These are phyloP conservation scores for Drosophila hamatofila DNA, from an alignment of 2,888 invertebrate genomes.

Conservation along the genomic window DNA sequence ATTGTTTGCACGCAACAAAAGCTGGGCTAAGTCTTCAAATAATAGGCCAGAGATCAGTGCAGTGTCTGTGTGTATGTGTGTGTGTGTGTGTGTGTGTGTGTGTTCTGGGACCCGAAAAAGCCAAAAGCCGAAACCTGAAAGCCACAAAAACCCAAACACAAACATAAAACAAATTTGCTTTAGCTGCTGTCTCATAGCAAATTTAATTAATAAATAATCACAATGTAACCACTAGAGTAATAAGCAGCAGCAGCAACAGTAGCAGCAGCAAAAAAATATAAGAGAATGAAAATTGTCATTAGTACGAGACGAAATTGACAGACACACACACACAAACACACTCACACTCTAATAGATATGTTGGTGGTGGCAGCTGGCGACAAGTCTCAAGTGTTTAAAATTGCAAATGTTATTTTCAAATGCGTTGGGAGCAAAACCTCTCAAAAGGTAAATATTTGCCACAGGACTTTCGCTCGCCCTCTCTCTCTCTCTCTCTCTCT, in stretches of 20 bases:
- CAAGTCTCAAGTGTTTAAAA: conserved; percentile 79
- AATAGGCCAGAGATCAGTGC: conserved; percentile 38
- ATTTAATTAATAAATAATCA: conserved; percentile 83
- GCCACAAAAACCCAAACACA: conserved; percentile 39
- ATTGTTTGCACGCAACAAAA: conserved; percentile 27
- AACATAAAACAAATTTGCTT: conserved; percentile 41
- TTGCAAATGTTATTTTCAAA: conserved; percentile 81
- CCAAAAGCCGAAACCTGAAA: conserved; percentile 26
- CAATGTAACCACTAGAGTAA: conserved; percentile 78
- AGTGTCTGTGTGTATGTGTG: neutral
- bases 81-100: neutral
- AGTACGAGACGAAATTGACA: conserved; percentile 60
- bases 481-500: neutral
- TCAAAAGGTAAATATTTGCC: conserved; percentile 76
- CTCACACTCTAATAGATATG: conserved; percentile 3
- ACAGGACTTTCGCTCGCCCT: conserved; percentile 41
- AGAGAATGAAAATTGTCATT: conserved; percentile 73
- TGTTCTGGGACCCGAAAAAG: conserved; percentile 19
- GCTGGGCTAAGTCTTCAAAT: conserved; percentile 57
- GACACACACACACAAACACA: conserved; percentile 10
- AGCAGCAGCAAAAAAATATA: conserved; percentile 8
- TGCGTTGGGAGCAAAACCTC: conserved; percentile 48
- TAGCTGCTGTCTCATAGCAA: conserved; percentile 65
- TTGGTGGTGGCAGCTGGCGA: conserved; percentile 57
- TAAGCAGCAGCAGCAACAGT: conserved; percentile 53